These are phyloP conservation scores for Melolontha melolontha DNA, from an alignment of 2,888 invertebrate genomes.

Conservation along the genomic window DNA sequence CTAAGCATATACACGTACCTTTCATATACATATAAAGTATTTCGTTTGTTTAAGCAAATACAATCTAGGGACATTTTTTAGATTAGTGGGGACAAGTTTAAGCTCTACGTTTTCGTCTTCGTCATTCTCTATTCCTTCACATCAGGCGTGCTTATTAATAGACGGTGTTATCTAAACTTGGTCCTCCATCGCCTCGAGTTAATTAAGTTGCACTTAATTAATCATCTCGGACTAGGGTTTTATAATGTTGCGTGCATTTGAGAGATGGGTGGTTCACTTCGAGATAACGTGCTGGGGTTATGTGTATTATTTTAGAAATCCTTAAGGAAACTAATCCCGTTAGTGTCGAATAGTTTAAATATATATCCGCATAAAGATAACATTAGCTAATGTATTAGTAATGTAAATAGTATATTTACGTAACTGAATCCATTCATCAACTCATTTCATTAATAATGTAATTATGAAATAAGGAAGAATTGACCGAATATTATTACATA, in stretches of 20 bases:
- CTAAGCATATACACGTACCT: background rate
- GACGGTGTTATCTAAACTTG: conserved; percentile 22
- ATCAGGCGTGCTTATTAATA: conserved; percentile 8
- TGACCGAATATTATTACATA: too few relatives aligned
- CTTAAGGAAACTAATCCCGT: background rate
- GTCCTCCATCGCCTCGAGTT: conserved; percentile 11
- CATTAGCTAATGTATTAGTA: too few relatives aligned
- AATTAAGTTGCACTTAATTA: conserved; percentile 31
- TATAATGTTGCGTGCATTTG: conserved; percentile 17
- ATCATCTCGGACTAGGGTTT: conserved; percentile 18
- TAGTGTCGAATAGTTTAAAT: too few relatives aligned
- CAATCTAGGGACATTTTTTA: background rate
- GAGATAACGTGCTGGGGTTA: background rate
- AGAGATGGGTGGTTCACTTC: background rate
- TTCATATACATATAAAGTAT: background rate
- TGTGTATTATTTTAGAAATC: background rate
- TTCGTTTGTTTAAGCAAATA: background rate
- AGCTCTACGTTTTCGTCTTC: conserved; percentile 1
- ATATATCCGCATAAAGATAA: too few relatives aligned
- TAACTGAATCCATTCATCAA: too few relatives aligned
- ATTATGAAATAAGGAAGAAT: too few relatives aligned
- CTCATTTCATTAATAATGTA: too few relatives aligned
- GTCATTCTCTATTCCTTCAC: conserved; percentile 1
- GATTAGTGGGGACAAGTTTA: background rate
- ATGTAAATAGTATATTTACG: conserved; percentile 5